These are phyloP conservation scores for Otus scops DNA, from an alignment of 2,797 vertebrate genomes.

Conservation along the genomic window DNA sequence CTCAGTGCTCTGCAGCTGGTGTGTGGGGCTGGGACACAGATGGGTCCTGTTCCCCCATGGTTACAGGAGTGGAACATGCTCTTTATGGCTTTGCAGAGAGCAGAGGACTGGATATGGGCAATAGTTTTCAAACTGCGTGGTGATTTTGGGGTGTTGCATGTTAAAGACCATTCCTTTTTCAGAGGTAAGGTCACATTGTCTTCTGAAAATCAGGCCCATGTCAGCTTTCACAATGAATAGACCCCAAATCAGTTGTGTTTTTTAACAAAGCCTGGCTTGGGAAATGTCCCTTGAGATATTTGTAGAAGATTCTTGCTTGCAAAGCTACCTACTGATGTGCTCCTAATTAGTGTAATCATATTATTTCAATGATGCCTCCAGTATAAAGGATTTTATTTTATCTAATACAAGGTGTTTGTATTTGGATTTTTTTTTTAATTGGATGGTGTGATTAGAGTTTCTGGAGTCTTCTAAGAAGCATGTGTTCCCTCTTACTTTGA, in stretches of 20 bases:
- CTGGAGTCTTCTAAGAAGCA: background rate
- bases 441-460: background rate
- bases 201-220: background rate
- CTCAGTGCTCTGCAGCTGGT: background rate
- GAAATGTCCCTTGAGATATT: background rate
- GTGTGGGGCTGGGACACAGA: background rate
- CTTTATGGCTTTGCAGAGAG: background rate
- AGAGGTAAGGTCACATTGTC: background rate
- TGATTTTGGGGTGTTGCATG: background rate
- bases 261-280: background rate
- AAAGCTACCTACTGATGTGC: slow-evolving; percentile 1
- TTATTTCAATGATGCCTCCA: background rate
- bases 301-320: background rate
- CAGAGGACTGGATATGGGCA: background rate
- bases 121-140: background rate
- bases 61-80: accelerated
- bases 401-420: background rate
- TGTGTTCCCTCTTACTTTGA: background rate
- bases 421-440: background rate
- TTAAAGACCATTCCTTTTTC: background rate
- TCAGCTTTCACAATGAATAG: background rate
- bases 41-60: background rate
- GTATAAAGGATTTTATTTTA: background rate
- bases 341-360: background rate
- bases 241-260: background rate